These are phyloP conservation scores for Gadopsis marmoratus DNA, from an alignment of 2,797 vertebrate species.

Conservation along the genomic window DNA sequence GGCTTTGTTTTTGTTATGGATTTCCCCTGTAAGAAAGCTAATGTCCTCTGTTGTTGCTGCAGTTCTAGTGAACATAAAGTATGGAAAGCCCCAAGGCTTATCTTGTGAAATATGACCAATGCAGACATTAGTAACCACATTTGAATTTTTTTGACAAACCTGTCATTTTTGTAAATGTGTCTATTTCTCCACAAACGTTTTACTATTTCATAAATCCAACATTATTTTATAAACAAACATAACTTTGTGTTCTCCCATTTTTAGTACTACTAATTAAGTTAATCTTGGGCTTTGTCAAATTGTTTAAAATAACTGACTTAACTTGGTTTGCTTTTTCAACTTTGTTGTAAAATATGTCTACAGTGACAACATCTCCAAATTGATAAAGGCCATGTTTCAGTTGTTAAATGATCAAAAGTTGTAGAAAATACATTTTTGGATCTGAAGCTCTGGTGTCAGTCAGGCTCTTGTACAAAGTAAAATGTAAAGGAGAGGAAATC, in stretches of 20 bases:
- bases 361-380: background rate
- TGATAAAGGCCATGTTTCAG: background rate
- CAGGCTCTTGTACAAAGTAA: conserved; percentile 12
- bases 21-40: conserved; percentile 53
- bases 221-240: background rate
- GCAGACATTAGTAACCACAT: conserved; percentile 29
- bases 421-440: background rate
- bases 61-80: conserved; percentile 62
- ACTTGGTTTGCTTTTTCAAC: conserved; percentile 9
- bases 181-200: conserved; percentile 2
- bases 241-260: conserved; percentile 3
- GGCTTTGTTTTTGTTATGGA: conserved; percentile 55
- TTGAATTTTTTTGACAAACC: conserved; percentile 19
- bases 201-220: conserved; percentile 10
- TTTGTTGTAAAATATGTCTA: conserved; percentile 14
- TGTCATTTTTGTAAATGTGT: conserved; percentile 35
- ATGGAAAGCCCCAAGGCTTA: conserved; percentile 63
- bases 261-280: background rate
- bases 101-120: conserved; percentile 45
- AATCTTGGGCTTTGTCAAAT: conserved; percentile 12
- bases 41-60: conserved; percentile 54
- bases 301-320: conserved; percentile 15
- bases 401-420: conserved; percentile 5
- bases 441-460: conserved; percentile 1
- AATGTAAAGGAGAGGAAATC: conserved; percentile 53